Evolutionary conservation across 2,888 invertebrate genomes (phyloP).

Genomic region (Cecidostiba fungosa): DNA sequence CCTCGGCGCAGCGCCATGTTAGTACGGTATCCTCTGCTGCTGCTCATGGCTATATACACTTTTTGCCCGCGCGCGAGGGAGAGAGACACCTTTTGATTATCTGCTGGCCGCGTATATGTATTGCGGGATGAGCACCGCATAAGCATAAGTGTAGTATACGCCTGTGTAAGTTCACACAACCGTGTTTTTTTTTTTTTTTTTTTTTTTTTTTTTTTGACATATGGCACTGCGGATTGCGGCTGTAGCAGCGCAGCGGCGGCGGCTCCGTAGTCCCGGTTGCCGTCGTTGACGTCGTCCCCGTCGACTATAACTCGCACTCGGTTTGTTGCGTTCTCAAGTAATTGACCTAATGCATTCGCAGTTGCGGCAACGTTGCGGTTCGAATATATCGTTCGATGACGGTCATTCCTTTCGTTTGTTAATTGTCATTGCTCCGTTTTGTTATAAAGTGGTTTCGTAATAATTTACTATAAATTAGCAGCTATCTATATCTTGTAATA

Average conservation of each 20-base stretch:
- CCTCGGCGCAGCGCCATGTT: conserved; percentile 57
- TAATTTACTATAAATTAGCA: too few relatives aligned
- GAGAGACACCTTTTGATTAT: conserved; percentile 49
- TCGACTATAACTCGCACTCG: not conserved
- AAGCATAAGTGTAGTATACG: not conserved
- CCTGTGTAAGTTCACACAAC: not conserved
- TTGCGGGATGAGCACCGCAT: not conserved
- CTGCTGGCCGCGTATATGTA: not conserved
- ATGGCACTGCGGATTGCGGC: not conserved
- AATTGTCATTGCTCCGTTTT: not conserved
- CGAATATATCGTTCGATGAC: not conserved
- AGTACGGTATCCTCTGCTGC: conserved; percentile 1
- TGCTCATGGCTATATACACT: not conserved
- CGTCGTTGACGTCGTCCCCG: not conserved
- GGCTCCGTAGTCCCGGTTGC: not conserved
- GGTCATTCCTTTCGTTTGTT: not conserved
- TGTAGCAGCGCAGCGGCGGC: not conserved
- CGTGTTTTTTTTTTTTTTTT: not conserved
- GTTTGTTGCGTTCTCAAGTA: not conserved
- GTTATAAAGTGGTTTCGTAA: too few relatives aligned
- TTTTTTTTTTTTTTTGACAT: not conserved
- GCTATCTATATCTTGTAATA: too few relatives aligned
- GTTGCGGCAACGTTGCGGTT: not conserved
- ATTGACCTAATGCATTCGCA: not conserved
- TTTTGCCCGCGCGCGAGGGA: not conserved